Evolutionary conservation across 2,888 invertebrate genomes (phyloP).

Genomic region (Coleophora flavipennella): DNA sequence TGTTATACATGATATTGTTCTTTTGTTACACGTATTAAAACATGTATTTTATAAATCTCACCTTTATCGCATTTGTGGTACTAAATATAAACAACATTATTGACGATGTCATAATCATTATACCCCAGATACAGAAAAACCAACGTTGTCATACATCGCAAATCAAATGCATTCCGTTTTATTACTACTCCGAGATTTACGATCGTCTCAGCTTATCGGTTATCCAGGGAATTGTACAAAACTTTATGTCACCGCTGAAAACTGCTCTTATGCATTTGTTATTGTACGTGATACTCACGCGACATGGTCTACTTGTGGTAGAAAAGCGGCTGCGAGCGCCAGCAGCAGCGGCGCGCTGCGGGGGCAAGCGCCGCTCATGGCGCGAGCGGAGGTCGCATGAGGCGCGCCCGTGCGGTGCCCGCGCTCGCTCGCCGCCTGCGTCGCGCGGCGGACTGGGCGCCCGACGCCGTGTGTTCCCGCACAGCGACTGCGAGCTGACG

Average conservation of each 20-base stretch:
- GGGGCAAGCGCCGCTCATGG: constrained; percentile 72
- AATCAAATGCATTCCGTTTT: constrained; percentile 32
- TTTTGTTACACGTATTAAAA: no score
- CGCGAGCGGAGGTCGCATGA: constrained; percentile 56
- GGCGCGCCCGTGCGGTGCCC: constrained; percentile 30
- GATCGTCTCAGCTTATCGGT: constrained; percentile 24
- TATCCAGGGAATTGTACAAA: constrained; percentile 19
- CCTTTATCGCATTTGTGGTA: no score
- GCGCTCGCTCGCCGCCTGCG: constrained; percentile 39
- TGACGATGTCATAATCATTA: no score
- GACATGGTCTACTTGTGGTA: constrained; percentile 74
- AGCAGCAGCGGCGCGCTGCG: constrained; percentile 73
- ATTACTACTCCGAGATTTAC: constrained; percentile 28
- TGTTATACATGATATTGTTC: no score
- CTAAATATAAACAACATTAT: no score
- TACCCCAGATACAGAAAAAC: no score
- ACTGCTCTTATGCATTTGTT: no score
- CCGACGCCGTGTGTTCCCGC: constrained; percentile 35
- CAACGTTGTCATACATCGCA: constrained; percentile 19
- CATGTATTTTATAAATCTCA: no score
- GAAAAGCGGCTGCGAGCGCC: constrained; percentile 73
- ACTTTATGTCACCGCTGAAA: constrained; percentile 15
- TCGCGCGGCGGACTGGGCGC: constrained; percentile 42
- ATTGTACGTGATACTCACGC: constrained; percentile 66
- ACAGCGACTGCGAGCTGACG: constrained; percentile 39